phyloP scores from a whole-genome alignment of 2,888 invertebrate species.

The Rhogogaster chlorosoma region DNA sequence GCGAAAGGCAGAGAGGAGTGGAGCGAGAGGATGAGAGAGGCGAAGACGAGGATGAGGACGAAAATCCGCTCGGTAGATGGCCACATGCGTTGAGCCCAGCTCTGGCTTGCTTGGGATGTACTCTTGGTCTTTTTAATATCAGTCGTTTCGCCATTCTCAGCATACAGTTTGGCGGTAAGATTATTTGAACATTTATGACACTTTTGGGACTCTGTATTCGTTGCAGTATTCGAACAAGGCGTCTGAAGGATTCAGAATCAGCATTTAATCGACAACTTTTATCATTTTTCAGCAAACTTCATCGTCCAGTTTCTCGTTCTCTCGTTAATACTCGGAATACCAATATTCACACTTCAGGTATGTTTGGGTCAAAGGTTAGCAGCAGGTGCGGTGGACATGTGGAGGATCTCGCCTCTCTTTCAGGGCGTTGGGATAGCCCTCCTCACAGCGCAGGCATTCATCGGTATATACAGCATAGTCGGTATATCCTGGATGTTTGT shows the following conservation, averaged over 20 bases:
- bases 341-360: constrained; percentile 90
- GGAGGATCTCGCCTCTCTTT: constrained; percentile 95
- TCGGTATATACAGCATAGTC: constrained; percentile 92
- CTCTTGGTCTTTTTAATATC: constrained; percentile 93
- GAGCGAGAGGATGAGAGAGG: constrained; percentile 74
- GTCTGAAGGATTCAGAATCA: background rate
- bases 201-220: background rate
- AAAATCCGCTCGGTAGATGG: constrained; percentile 83
- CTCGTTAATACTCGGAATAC: constrained; percentile 90
- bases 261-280: constrained; percentile 20
- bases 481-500: constrained; percentile 96
- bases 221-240: background rate
- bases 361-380: constrained; percentile 92
- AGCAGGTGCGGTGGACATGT: constrained; percentile 94
- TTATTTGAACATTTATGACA: background rate
- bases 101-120: constrained; percentile 91
- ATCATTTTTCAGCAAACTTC: constrained; percentile 85
- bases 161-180: constrained; percentile 90
- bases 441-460: constrained; percentile 87
- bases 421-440: constrained; percentile 93
- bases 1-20: constrained; percentile 78
- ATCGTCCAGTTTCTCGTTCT: constrained; percentile 93
- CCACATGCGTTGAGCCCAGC: constrained; percentile 88
- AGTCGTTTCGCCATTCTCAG: constrained; percentile 93
- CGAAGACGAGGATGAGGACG: constrained; percentile 76